Base-by-base conservation (phyloP, 1,140 invertebrate genomes). In the Drosophila trapezifrons region DNA sequence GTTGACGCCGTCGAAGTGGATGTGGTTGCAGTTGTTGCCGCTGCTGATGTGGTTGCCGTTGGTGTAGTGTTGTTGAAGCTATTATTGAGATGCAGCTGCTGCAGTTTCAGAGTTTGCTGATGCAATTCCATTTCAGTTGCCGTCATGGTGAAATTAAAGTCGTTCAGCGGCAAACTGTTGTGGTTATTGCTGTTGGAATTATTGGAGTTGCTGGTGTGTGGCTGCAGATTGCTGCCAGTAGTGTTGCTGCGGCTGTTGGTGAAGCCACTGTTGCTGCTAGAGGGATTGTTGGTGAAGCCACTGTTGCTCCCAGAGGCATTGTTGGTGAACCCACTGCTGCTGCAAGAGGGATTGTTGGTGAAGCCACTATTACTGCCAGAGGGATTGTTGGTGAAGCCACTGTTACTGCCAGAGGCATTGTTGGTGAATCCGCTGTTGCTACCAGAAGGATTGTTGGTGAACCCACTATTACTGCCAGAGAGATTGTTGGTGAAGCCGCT, bases 71-170 rank as follows among this genome's bases (percentile, higher is more conserved):
- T 67, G 54, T 35, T 56, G 29, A 72, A 72, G 37, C 32, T 72
- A 15, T 54, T 63, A n/a, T 9, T 51, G 2, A 72, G 32, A 15
- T 58, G 65, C 66, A 72, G 43, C 37, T 72, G 51, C 17, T 72
- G 69, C 35, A 72, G 22, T 43, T 72, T 72, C 8, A 72, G 71
- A 8, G 70, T 64, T 38, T 76, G 71, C 52, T 74, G 45, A 46
- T 74, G 71, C 38, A 65, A 10, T 40, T 76, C 60, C 40, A 54
- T 63, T 25, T 76, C 54, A n/a, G 43, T 46, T 17, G 69, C 40
- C 2, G 69, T 35, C 67, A 72, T 72, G 10, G 43, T 52, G 18
- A 72, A 72, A 43, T 52, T 35, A 4, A 72, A 71, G 27, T 71
- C 69, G 2, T 43, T 47, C 9, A 40, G 54, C 32, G 35, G 47